phyloP scores from a whole-genome alignment of 2,113 vertebrate genomes.

The Saccopteryx leptura region DNA sequence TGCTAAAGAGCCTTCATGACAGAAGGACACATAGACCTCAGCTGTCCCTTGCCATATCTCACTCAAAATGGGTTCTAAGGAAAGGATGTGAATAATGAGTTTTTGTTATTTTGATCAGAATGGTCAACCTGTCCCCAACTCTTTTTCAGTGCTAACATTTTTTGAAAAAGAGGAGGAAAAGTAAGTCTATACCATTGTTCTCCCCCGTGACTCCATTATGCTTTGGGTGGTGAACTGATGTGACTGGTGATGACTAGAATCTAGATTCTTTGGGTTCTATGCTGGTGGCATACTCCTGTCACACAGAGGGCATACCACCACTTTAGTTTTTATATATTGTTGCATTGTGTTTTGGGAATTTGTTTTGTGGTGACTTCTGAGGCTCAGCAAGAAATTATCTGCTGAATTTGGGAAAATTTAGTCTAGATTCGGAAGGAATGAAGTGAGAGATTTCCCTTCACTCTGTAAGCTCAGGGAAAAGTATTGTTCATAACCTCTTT shows the following conservation, averaged over 20 bases:
- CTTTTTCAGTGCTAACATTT: not conserved
- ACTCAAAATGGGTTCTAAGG: not conserved
- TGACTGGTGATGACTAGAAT: not conserved
- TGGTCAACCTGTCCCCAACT: not conserved
- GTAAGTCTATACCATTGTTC: not conserved
- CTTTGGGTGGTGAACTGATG: not conserved
- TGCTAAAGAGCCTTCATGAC: not conserved
- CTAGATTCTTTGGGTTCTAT: not conserved
- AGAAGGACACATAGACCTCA: not conserved
- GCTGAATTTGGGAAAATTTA: not conserved
- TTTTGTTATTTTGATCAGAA: not conserved
- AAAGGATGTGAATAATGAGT: not conserved
- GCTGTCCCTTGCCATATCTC: not conserved
- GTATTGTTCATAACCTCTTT: not conserved
- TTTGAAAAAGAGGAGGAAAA: not conserved
- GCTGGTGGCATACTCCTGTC: not conserved
- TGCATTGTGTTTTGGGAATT: not conserved
- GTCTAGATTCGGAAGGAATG: not conserved
- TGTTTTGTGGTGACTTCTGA: slow-evolving; percentile 22
- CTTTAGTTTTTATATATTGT: not conserved
- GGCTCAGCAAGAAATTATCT: not conserved
- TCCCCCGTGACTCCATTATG: not conserved
- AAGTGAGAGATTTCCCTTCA: not conserved
- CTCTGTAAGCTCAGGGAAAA: not conserved
- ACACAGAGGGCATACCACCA: not conserved